Evolutionary conservation across 2,113 vertebrate genomes (phyloP).

Genomic region (Pheucticus melanocephalus): DNA sequence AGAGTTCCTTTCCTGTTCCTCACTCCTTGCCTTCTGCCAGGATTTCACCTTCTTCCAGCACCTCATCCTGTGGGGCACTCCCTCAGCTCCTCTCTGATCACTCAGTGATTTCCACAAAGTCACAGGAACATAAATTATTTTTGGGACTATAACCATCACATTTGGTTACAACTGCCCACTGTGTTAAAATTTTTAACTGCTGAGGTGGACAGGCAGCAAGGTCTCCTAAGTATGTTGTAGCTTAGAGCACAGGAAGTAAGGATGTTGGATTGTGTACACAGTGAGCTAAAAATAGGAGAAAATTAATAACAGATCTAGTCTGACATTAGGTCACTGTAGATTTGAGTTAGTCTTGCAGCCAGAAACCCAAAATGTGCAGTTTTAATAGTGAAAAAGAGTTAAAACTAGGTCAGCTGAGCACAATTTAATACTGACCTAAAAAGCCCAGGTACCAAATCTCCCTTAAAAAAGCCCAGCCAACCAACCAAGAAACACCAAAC

Average conservation of each 20-base stretch:
- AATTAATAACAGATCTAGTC: not conserved
- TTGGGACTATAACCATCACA: not conserved
- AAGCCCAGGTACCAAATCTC: not conserved
- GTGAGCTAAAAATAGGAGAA: not conserved
- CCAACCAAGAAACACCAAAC: too few species aligned
- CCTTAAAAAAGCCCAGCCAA: not conserved
- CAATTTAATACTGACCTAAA: not conserved
- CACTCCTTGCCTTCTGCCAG: not conserved
- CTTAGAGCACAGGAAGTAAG: not conserved
- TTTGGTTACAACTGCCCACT: not conserved
- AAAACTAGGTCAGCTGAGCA: not conserved
- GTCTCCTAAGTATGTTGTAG: not conserved
- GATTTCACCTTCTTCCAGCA: not conserved
- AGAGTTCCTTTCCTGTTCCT: not conserved
- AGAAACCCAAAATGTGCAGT: not conserved
- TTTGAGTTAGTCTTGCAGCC: not conserved
- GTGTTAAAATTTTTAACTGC: not conserved
- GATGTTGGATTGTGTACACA: not conserved
- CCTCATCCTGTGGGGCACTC: rapidly evolving
- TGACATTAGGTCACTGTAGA: not conserved
- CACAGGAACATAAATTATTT: not conserved
- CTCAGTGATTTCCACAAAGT: not conserved
- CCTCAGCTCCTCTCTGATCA: not conserved
- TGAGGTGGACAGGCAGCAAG: not conserved
- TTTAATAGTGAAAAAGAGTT: not conserved